A percentile compares a stretch with the other conserved stretches of the same genome.
Evolutionary conservation across 1,140 invertebrate species (phyloP).

Genomic region (Dreissena polymorpha): DNA sequence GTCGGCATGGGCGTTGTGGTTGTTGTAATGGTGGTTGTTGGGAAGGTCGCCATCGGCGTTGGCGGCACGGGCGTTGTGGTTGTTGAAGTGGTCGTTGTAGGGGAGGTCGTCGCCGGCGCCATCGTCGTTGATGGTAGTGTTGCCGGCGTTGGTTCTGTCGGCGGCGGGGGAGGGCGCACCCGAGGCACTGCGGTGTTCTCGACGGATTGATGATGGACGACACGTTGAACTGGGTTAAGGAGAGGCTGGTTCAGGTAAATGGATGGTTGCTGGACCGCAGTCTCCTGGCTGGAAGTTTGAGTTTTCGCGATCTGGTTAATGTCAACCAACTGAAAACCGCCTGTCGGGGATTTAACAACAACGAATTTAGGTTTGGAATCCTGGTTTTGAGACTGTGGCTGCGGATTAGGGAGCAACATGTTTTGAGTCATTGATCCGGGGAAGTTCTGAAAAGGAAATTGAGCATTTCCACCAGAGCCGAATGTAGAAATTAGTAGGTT

Average conservation of each 20-base stretch:
- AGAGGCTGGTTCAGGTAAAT: not conserved
- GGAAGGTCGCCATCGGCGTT: not conserved
- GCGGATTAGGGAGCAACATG: too few species aligned
- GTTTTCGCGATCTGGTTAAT: conserved; percentile 9
- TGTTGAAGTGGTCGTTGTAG: too few species aligned
- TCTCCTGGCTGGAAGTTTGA: not conserved
- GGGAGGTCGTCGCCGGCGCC: not conserved
- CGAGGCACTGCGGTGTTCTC: not conserved
- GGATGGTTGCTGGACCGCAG: not conserved
- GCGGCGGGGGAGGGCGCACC: not conserved
- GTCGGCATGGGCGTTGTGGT: not conserved
- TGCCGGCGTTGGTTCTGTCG: not conserved
- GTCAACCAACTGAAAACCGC: too few species aligned
- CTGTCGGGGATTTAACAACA: too few species aligned
- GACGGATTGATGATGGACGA: not conserved
- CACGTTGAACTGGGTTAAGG: not conserved
- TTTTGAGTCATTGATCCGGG: too few species aligned
- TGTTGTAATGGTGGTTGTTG: conserved; percentile 10
- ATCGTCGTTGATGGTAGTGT: not conserved
- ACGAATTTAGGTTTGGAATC: too few species aligned
- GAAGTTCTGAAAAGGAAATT: too few species aligned
- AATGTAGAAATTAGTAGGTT: too few species aligned
- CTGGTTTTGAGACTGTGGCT: too few species aligned
- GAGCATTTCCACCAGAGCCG: too few species aligned
- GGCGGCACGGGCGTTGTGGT: not conserved